Base-by-base conservation (phyloP, 2,888 invertebrate genomes). In the Carabus problematicus region DNA sequence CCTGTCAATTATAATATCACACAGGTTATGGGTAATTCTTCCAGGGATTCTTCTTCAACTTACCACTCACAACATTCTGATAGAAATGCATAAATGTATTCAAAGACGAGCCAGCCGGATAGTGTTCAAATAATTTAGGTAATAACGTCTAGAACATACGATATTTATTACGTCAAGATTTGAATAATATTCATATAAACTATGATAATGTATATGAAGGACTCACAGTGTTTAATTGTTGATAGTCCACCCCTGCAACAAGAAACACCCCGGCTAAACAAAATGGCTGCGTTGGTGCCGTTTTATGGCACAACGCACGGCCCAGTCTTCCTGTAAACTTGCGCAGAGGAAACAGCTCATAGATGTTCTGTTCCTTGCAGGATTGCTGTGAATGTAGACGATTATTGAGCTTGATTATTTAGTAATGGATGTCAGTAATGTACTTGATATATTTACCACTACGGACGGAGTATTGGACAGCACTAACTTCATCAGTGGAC, bases 201-300 rank as follows among this genome's bases (percentile, higher is more conserved):
- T 9, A 55, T 55, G 2, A 29, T 29, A 29, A 29, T 29, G 29
- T 29, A 29, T 29, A 29, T 6, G n/a, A n/a, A 29, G 29, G 29
- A 29, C 77, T 76, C 74, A 88, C 88, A 72, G 82, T 80, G 76
- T 90, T 89, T 18, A 89, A 77, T 75, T 88, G 86, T 3, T 80
- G 79, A 8, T 81, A 79, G 77, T 86, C 86, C 56, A 84, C 84
- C 2, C 91, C 91, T 16, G 83, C 83, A 0, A 87, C 77, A 40
- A 89, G 74, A 75, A 90, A 89, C 52, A 90, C 75, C 1, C 86
- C 71, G 72, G 87, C 85, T 69, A 84, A 82, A 78, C 91, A 91
- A 0, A 90, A 56, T 1, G 82, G 77, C 70, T 85, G 84, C 0
- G 84, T 78, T 1, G 83, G 73, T 0, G 82, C 79, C 1, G 80